Base-by-base conservation (phyloP, 2,888 invertebrate genomes). In the Lapara coniferarum region DNA sequence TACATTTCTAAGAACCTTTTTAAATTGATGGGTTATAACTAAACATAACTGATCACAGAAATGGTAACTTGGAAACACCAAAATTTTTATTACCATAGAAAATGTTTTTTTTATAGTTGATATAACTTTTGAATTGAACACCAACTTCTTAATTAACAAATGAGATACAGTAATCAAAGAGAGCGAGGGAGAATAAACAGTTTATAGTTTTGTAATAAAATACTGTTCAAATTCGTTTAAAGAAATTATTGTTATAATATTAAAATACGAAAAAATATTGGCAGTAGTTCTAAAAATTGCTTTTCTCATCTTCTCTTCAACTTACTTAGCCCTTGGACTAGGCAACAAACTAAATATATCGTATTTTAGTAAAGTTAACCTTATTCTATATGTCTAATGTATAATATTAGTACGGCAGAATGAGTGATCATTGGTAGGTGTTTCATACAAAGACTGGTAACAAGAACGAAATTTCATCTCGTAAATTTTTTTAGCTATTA, bases 31-130 rank as follows among this genome's bases (percentile, higher is more conserved):
- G 16, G 46, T 49, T 49, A 63, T 44, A 80, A 78, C 81, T 80
- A 79, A 77, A 77, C 74, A 74, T 79, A 82, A 56, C 53, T 80
- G 81, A 89, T 90, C 89, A 89, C 90, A 90, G 85, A 82, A 81
- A 80, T 82, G 90, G 90, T 89, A 89, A 89, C 89, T 83, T 78
- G 74, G 72, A 71, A 70, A 71, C 53, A 71, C 68, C 44, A 66
- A 68, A 57, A 37, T 16, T 30, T 14, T 49, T 13, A 13, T 63
- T 25, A 19, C 25, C 25, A 25, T 12, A 56, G 25, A 10, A 25
- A 13, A 25, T 56, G 56, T 25, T 25, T 25, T 30, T 0, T 25
- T 56, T 10, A 12, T 10, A 16, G 5, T 16, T 6, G n/a, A 59
- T 10, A 46, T 16, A 6, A 16, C 10, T 46, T 58, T 58, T 37